A percentile compares a stretch with the other conserved stretches of the same genome.
Conservation (phyloP, 2,888 invertebrate species). For the Tachystola acroxantha region DNA sequence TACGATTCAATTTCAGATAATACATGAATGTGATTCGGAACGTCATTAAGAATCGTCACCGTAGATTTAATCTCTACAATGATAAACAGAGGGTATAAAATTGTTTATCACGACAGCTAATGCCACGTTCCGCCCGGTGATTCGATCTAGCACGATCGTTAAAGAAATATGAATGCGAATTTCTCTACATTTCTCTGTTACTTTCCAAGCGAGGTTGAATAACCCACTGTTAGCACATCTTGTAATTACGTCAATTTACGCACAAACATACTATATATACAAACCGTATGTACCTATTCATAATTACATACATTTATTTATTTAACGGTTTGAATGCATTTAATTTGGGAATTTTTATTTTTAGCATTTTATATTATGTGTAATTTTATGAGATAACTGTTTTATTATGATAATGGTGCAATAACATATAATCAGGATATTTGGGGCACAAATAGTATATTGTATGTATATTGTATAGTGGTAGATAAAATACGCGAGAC, state of each 20-base stretch:
- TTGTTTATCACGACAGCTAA: constrained; percentile 6
- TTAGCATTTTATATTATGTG: neutral
- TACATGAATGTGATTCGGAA: neutral
- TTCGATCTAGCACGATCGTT: constrained; percentile 44
- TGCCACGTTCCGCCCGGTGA: constrained; percentile 36
- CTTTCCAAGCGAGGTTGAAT: constrained; percentile 61
- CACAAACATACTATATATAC: constrained; percentile 3
- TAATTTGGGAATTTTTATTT: neutral
- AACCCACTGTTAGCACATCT: constrained; percentile 53
- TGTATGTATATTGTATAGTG: too few species aligned
- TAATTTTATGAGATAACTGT: too few species aligned
- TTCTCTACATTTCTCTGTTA: constrained; percentile 66
- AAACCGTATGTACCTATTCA: neutral
- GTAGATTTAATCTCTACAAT: neutral
- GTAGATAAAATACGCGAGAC: too few species aligned
- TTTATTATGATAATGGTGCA: too few species aligned
- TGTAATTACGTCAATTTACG: constrained; percentile 41
- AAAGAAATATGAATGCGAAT: constrained; percentile 49
- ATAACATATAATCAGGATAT: too few species aligned
- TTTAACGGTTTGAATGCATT: neutral
- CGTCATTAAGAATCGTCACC: constrained; percentile 1
- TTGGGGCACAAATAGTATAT: too few species aligned
- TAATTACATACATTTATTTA: neutral
- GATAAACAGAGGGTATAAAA: constrained; percentile 13
- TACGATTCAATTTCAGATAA: constrained; percentile 6